Percentiles rank a stretch among this genome's conserved stretches.
These are phyloP conservation scores for Hydropsyche tenuis DNA, from an alignment of 1,140 invertebrate genomes.

Conservation along the genomic window DNA sequence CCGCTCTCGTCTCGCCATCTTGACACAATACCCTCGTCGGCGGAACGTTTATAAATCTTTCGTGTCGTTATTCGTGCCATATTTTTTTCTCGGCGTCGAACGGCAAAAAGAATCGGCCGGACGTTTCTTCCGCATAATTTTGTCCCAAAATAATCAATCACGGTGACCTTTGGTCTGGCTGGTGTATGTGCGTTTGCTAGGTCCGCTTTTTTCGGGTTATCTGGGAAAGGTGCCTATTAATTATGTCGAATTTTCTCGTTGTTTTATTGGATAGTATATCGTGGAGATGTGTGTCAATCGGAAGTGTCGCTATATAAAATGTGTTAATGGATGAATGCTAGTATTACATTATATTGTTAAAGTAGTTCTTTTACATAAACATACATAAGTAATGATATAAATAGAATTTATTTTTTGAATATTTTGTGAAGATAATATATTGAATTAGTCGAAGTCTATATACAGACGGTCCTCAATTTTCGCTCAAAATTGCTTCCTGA, in stretches of 20 bases:
- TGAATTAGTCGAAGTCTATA: too few relatives aligned
- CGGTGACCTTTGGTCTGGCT: neutral
- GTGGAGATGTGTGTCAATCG: too few relatives aligned
- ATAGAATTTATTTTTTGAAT: too few relatives aligned
- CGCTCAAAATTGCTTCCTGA: too few relatives aligned
- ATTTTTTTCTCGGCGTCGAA: neutral
- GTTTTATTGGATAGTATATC: neutral
- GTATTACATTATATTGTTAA: too few relatives aligned
- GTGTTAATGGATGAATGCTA: too few relatives aligned
- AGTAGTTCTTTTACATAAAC: too few relatives aligned
- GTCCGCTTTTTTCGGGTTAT: neutral
- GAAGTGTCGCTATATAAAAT: too few relatives aligned
- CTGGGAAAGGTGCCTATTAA: neutral
- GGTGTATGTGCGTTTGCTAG: neutral
- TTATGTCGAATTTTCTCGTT: neutral
- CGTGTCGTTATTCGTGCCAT: constrained; percentile 22
- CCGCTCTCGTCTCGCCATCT: neutral
- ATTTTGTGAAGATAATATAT: too few relatives aligned
- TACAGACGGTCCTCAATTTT: too few relatives aligned
- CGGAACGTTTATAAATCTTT: constrained; percentile 25
- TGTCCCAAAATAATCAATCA: constrained; percentile 2
- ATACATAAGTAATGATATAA: too few relatives aligned
- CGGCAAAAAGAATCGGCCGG: neutral
- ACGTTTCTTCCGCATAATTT: constrained; percentile 19
- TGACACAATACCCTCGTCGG: constrained; percentile 26